phyloP scores from a whole-genome alignment of 2,888 invertebrate species.

The Nebria brevicollis region DNA sequence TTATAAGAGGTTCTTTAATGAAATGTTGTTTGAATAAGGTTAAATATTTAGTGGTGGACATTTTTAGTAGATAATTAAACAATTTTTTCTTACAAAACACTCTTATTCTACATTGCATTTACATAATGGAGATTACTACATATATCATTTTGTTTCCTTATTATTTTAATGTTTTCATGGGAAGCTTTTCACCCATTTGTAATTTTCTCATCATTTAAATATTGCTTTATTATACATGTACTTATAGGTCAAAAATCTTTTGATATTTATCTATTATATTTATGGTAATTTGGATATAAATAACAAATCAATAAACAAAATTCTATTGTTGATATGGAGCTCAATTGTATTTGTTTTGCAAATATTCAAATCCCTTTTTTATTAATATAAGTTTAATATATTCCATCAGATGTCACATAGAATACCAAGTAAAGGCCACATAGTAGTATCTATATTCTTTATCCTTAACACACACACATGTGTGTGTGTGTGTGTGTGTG shows the following conservation, averaged over 20 bases:
- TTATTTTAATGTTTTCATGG: too few species aligned
- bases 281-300: too few species aligned
- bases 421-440: background rate
- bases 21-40: background rate
- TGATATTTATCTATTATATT: too few species aligned
- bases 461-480: background rate
- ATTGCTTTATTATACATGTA: too few species aligned
- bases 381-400: background rate
- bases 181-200: too few species aligned
- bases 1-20: background rate
- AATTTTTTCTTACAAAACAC: background rate
- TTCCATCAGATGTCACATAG: background rate
- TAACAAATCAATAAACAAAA: too few species aligned
- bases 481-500: conserved; percentile 10
- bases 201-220: too few species aligned
- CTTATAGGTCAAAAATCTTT: too few species aligned
- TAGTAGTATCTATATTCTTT: background rate
- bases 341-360: background rate
- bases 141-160: too few species aligned
- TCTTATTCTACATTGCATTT: too few species aligned
- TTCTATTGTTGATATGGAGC: background rate
- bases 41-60: background rate
- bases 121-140: too few species aligned
- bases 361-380: background rate
- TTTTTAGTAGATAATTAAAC: background rate